These are phyloP conservation scores for Pelecanus crispus DNA, from an alignment of 2,113 vertebrate species.

Conservation along the genomic window DNA sequence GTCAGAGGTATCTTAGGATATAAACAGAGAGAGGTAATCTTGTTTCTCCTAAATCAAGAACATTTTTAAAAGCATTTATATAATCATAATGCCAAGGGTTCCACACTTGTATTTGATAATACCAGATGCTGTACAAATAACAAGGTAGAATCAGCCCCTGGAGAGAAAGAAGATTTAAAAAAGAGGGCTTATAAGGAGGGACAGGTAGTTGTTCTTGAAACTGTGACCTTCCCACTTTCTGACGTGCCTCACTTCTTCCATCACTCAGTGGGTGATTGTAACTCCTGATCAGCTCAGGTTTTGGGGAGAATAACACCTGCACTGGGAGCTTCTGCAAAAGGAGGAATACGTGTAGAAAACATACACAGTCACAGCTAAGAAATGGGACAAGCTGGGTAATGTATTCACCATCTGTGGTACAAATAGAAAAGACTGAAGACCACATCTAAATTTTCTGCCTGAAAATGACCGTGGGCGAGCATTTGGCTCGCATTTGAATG, in stretches of 20 bases:
- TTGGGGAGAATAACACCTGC: background rate
- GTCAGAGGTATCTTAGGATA: background rate
- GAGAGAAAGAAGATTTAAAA: background rate
- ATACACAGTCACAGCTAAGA: background rate
- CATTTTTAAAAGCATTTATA: background rate
- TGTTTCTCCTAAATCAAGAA: background rate
- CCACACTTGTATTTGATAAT: background rate
- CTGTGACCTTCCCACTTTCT: background rate
- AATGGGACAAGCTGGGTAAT: background rate
- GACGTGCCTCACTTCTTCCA: background rate
- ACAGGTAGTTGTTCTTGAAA: background rate
- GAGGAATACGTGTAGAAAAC: background rate
- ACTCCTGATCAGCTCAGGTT: background rate
- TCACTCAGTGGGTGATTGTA: background rate
- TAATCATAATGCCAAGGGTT: background rate
- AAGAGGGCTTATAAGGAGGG: background rate
- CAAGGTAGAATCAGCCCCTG: background rate
- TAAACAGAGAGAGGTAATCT: background rate
- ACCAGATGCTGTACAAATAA: background rate
- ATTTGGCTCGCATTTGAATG: background rate
- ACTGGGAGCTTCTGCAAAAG: background rate
- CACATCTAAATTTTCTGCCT: slow-evolving; percentile 8
- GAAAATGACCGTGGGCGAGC: background rate
- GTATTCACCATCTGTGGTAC: background rate
- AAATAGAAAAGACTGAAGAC: background rate